phyloP scores from a whole-genome alignment of 2,797 vertebrate species.

The Platalea minor region DNA sequence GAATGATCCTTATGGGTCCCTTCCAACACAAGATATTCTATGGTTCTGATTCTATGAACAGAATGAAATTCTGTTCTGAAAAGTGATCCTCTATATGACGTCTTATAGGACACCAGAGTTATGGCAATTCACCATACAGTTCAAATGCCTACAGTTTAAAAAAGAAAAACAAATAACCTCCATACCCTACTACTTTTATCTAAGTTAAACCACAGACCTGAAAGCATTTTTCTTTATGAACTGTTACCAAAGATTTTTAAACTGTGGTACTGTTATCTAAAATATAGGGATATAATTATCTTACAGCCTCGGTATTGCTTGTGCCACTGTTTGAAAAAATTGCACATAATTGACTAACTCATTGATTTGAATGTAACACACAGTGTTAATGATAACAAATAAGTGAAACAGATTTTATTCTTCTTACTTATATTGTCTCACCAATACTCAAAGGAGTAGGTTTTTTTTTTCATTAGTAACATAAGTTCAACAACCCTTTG shows the following conservation, averaged over 20 bases:
- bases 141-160: neutral
- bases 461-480: neutral
- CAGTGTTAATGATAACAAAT: neutral
- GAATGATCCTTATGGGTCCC: no score
- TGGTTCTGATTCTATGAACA: neutral
- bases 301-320: neutral
- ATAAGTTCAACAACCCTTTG: neutral
- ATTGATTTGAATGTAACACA: neutral
- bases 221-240: neutral
- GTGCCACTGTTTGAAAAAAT: neutral
- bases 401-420: neutral
- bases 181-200: neutral
- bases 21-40: neutral
- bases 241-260: neutral
- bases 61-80: neutral
- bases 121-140: neutral
- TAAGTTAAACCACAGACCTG: neutral
- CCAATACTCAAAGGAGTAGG: neutral
- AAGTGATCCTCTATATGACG: neutral
- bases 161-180: neutral
- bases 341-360: neutral
- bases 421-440: neutral
- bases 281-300: neutral
- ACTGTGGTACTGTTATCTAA: neutral
- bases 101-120: neutral